These are phyloP conservation scores for Nematolebias whitei DNA, from an alignment of 2,113 vertebrate species.

Conservation along the genomic window DNA sequence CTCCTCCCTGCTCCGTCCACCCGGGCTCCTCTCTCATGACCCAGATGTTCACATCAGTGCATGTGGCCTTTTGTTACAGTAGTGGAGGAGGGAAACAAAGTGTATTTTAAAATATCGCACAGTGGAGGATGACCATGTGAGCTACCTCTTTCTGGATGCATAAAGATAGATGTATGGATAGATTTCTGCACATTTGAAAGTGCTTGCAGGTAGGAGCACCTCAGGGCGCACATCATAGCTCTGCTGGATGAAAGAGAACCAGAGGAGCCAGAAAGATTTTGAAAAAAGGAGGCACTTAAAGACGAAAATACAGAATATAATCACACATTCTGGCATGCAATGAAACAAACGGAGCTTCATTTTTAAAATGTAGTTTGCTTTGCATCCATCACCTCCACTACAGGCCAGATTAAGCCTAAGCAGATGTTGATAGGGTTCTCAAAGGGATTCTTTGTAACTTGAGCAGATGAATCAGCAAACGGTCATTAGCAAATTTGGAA, in stretches of 20 bases:
- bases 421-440: background rate
- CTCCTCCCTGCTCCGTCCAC: slow-evolving; percentile 16
- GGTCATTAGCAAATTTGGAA: slow-evolving; percentile 7
- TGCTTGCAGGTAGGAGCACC: slow-evolving; percentile 31
- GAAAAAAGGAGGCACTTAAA: slow-evolving; percentile 8
- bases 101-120: slow-evolving; percentile 57
- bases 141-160: slow-evolving; percentile 8
- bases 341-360: slow-evolving; percentile 6
- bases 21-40: slow-evolving; percentile 46
- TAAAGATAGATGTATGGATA: slow-evolving; percentile 14
- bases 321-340: slow-evolving; percentile 13
- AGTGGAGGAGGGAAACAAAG: slow-evolving; percentile 43
- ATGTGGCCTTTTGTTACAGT: slow-evolving; percentile 36
- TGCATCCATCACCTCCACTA: background rate
- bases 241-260: slow-evolving; percentile 20
- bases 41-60: slow-evolving; percentile 40
- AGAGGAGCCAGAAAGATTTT: slow-evolving; percentile 17
- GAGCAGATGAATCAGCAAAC: slow-evolving; percentile 32
- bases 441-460: slow-evolving; percentile 3
- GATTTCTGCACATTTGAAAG: slow-evolving; percentile 3
- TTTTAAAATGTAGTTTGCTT: background rate
- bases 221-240: slow-evolving; percentile 15
- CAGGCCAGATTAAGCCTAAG: background rate
- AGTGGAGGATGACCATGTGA: slow-evolving; percentile 35
- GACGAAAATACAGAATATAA: slow-evolving; percentile 3